Percentiles rank a stretch among this genome's conserved stretches.
Conservation (phyloP, 2,888 invertebrate genomes). For the Rhagonycha fulva region DNA sequence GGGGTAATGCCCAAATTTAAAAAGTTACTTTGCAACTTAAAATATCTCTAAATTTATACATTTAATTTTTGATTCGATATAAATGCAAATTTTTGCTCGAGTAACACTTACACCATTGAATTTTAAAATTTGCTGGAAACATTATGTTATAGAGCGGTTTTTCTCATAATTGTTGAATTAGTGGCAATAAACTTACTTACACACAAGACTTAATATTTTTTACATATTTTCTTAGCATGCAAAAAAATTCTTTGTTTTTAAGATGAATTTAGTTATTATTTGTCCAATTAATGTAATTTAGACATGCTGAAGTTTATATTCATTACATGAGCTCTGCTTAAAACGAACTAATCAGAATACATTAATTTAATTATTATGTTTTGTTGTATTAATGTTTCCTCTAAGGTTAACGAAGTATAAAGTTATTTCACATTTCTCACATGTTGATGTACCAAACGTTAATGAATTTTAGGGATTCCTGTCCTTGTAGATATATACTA, state of each 20-base stretch:
- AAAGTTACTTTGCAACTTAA: not conserved
- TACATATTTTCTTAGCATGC: not conserved
- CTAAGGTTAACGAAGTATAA: not conserved
- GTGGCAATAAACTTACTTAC: not conserved
- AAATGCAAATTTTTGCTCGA: constrained; percentile 9
- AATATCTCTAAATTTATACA: constrained; percentile 3
- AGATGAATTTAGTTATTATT: not conserved
- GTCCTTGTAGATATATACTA: not conserved
- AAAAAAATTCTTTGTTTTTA: not conserved
- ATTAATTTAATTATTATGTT: not conserved
- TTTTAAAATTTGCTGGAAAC: not conserved
- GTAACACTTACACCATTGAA: not conserved
- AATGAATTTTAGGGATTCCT: not conserved
- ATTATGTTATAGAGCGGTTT: not conserved
- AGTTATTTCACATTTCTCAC: not conserved
- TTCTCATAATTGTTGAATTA: not conserved
- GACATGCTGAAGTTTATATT: not conserved
- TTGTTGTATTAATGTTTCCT: not conserved
- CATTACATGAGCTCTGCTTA: not conserved
- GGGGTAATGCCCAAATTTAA: not conserved
- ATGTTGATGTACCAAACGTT: not conserved
- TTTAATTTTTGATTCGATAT: constrained; percentile 15
- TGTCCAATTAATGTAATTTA: not conserved
- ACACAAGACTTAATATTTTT: not conserved
- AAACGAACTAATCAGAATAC: not conserved